Percentiles rank a stretch among this genome's conserved stretches.
These are phyloP conservation scores for Drosophila sordidula DNA, from an alignment of 2,888 invertebrate species.

Conservation along the genomic window DNA sequence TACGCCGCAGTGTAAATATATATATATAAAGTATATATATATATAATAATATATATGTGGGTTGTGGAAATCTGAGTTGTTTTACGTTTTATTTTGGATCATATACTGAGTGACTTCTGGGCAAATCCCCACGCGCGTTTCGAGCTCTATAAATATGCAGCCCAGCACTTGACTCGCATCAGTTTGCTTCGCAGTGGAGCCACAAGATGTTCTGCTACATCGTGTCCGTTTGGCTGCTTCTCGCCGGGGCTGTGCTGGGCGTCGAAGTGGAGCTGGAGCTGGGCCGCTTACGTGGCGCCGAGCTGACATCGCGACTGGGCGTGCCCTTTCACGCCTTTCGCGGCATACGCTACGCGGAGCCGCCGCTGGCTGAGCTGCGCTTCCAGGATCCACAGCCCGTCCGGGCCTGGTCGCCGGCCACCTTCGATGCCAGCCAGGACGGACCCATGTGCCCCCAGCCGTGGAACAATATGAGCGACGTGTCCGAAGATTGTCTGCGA, in stretches of 20 bases:
- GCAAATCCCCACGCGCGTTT: constrained; percentile 15
- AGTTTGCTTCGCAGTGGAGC: neutral
- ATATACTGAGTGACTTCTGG: constrained; percentile 9
- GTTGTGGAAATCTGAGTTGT: constrained; percentile 5
- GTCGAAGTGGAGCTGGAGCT: constrained; percentile 73
- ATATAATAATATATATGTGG: no score
- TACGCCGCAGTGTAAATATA: neutral
- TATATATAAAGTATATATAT: no score
- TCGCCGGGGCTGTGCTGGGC: constrained; percentile 32
- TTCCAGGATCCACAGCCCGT: constrained; percentile 85
- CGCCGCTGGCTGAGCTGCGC: constrained; percentile 80
- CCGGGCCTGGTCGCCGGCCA: constrained; percentile 84
- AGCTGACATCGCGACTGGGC: constrained; percentile 72
- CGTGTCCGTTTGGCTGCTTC: constrained; percentile 25
- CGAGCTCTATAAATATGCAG: constrained; percentile 22
- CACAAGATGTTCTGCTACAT: constrained; percentile 36
- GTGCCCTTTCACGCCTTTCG: constrained; percentile 78
- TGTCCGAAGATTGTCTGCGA: constrained; percentile 87
- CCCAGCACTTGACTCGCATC: constrained; percentile 7
- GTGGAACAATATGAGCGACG: constrained; percentile 63
- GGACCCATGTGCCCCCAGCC: constrained; percentile 87
- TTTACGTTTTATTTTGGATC: constrained; percentile 13
- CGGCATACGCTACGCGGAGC: constrained; percentile 82
- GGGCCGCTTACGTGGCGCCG: constrained; percentile 76
- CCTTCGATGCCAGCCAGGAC: constrained; percentile 86